Evolutionary conservation across 2,113 vertebrate genomes (phyloP).

Genomic region (Morone chrysops): DNA sequence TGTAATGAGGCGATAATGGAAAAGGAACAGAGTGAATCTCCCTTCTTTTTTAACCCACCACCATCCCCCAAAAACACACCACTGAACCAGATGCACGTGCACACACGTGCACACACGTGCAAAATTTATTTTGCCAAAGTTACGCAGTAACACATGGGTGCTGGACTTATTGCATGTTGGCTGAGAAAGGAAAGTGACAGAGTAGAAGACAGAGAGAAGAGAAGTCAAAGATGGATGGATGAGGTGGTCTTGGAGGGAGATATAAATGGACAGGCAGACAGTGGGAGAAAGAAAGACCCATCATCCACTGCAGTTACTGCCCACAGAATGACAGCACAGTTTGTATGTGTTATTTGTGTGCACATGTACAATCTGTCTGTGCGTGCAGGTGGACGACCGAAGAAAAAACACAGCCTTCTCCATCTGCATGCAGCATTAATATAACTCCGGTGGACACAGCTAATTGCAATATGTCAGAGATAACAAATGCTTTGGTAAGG

Average conservation of each 20-base stretch:
- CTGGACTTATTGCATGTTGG: constrained; percentile 19
- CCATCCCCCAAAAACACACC: neutral
- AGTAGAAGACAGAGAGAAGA: constrained; percentile 39
- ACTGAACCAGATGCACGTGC: neutral
- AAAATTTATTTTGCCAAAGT: constrained; percentile 35
- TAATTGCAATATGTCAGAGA: constrained; percentile 80
- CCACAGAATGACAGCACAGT: constrained; percentile 57
- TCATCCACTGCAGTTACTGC: constrained; percentile 62
- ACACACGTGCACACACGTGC: neutral
- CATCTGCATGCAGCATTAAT: constrained; percentile 71
- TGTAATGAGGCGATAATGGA: constrained; percentile 72
- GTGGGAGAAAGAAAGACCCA: constrained; percentile 66
- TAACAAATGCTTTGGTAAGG: constrained; percentile 71
- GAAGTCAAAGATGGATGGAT: constrained; percentile 69
- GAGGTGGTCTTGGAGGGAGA: constrained; percentile 54
- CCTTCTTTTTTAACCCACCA: constrained; percentile 30
- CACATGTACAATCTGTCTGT: constrained; percentile 20
- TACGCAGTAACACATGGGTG: constrained; percentile 7
- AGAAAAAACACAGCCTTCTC: constrained; percentile 44
- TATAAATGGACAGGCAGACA: constrained; percentile 73
- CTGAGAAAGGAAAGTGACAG: constrained; percentile 53
- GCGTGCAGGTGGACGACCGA: constrained; percentile 33
- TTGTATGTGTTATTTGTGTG: constrained; percentile 46
- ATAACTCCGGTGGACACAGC: constrained; percentile 59
- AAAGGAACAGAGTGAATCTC: constrained; percentile 58